These are phyloP conservation scores for Pristionchus japonicus DNA, from an alignment of 2,888 invertebrate species.

Conservation along the genomic window DNA sequence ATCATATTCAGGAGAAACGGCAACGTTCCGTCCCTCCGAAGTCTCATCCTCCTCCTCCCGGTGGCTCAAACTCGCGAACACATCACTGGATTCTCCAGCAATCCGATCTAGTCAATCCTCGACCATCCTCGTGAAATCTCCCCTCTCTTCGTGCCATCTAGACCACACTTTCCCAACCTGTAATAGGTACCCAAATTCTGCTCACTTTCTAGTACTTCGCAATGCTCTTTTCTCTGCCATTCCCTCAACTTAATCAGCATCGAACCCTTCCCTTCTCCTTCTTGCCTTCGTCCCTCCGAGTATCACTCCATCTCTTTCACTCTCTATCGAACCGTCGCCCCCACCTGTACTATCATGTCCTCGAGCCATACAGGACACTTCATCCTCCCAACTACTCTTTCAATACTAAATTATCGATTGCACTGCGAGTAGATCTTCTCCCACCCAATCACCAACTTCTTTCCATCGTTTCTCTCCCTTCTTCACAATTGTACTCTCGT, in stretches of 20 bases:
- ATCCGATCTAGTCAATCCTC: conserved; percentile 63
- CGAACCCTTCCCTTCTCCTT: neutral
- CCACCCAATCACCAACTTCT: neutral
- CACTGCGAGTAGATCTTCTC: conserved; percentile 13
- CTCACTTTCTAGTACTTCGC: conserved; percentile 21
- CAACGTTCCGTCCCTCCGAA: conserved; percentile 45
- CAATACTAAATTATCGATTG: conserved; percentile 35
- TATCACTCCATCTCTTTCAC: conserved; percentile 37
- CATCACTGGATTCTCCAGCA: conserved; percentile 71
- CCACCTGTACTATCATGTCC: neutral
- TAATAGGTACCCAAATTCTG: conserved; percentile 22
- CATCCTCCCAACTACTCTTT: neutral
- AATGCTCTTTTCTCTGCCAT: conserved; percentile 22
- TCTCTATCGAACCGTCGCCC: conserved; percentile 6
- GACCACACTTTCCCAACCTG: neutral
- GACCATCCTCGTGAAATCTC: conserved; percentile 37
- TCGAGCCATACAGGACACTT: conserved; percentile 23
- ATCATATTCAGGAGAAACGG: conserved; percentile 22
- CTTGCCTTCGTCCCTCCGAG: conserved; percentile 18
- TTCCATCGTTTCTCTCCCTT: neutral
- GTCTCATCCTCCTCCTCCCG: conserved; percentile 4
- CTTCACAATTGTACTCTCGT: conserved; percentile 17
- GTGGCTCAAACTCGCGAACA: conserved; percentile 51
- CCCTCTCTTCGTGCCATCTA: neutral
- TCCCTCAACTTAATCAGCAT: conserved; percentile 25